Evolutionary conservation across 92 coral and sea anemone species (phyloP), one percentile per base, ranked within the genome.

Genomic region (Diadumene lineata): DNA sequence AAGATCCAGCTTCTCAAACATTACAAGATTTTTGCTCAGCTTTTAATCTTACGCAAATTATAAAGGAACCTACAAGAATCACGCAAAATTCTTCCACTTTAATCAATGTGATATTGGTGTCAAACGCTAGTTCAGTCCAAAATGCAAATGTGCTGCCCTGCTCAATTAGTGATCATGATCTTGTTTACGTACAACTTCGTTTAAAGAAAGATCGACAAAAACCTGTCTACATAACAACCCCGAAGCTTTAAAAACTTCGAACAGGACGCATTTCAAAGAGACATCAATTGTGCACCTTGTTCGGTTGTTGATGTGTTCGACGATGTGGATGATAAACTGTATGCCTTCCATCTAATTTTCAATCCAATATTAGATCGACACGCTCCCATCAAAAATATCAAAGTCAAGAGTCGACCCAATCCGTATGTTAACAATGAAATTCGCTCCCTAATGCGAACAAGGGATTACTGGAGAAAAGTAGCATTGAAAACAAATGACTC

Each of bases 141-240:
- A 53, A 79, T 23, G 62, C 75, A 50, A 72, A 31, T n/a, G 88
- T 78, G 0, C 11, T 78, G 61, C 84, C 76, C 23, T 71, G 70
- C 18, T 84, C 84, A 21, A 71, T 84, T 0, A 85, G 81, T 28
- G 89, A 82, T 43, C 89, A 85, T 48, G 89, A 85, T 32, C 18
- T 79, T 21, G 58, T 78, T 55, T 78, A 68, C 63, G 56, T 63
- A 30, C 27, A 15, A 7, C 66, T 84, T 30, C 24, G 32, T 18
- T 33, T 79, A 46, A 85, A 85, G 69, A 85, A 74, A 50, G 56
- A 26, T 24, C 79, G 79, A 1, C 43, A 43, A 16, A 32, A 26
- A 28, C 73, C 85, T 17, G 65, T 53, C 18, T 81, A 60, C 46
- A 34, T 81, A 17, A 81, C 79, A 28, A 81, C 85, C n/a, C 21